Evolutionary conservation across 2,888 invertebrate genomes (phyloP).

Genomic region (Drosophila limbata): DNA sequence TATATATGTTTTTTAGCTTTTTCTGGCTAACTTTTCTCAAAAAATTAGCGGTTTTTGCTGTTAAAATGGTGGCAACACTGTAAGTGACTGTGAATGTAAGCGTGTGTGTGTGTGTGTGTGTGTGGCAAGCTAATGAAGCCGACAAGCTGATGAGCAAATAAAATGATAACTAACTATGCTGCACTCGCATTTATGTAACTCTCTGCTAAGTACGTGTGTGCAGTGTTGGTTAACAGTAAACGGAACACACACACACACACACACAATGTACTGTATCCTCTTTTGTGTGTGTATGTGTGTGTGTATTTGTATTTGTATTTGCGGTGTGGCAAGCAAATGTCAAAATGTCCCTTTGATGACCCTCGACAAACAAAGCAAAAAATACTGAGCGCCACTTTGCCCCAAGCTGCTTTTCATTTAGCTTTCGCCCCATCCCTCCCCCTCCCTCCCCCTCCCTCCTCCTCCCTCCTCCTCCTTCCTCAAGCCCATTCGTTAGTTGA

Average conservation of each 20-base stretch:
- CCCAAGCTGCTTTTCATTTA: slow-evolving; percentile 55
- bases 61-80: too few relatives aligned
- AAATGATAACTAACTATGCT: slow-evolving; percentile 59
- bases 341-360: slow-evolving; percentile 63
- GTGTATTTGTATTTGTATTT: slow-evolving; percentile 9
- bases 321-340: slow-evolving; percentile 56
- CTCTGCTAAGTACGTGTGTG: slow-evolving; percentile 26
- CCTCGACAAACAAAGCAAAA: slow-evolving; percentile 47
- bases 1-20: too few relatives aligned
- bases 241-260: slow-evolving; percentile 26
- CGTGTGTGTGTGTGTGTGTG: too few relatives aligned
- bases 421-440: not conserved
- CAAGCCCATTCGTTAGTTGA: not conserved
- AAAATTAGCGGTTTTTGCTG: too few relatives aligned
- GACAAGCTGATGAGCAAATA: slow-evolving; percentile 62
- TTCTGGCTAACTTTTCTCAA: too few relatives aligned
- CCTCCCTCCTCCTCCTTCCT: not conserved
- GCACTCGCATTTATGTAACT: slow-evolving; percentile 30
- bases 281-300: slow-evolving; percentile 7
- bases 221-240: slow-evolving; percentile 46
- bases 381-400: slow-evolving; percentile 45
- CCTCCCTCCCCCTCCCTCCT: not conserved
- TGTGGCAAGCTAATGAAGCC: slow-evolving; percentile 56
- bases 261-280: not conserved
- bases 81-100: not conserved